Evolutionary conservation across 2,797 vertebrate species (phyloP), one percentile per base, ranked within the genome.

Genomic region (Tinamus major): DNA sequence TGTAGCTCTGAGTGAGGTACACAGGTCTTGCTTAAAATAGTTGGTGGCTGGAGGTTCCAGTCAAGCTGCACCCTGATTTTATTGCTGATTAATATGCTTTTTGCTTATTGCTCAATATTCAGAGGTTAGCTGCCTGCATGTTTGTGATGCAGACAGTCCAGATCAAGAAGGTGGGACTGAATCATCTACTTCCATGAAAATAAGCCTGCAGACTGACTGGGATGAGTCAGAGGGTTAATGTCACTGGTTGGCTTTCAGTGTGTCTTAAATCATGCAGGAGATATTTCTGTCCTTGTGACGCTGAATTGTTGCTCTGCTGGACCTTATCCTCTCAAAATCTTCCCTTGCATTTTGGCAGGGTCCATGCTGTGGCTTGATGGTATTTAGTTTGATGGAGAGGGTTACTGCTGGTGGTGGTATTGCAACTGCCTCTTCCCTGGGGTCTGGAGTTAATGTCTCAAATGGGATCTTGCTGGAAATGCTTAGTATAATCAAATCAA

Each of bases 261-360:
- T 65, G 82, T 53, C 82, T 94, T 91, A 92, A 94, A 74, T 97
- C 95, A 92, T 21, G 64, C 90, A 53, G 79, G 76, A 70, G 85
- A 59, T 85, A 70, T 94, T 92, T 89, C 85, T 77, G 71, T 46
- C 63, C 85, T 74, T 84, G 53, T 62, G 42, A 0, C 69, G 92
- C 85, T 85, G 84, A 95, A 88, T 94, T 46, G 88, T 79, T 67
- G 41, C 71, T 94, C 75, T 95, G 74, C 72, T 93, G 96, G 93
- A 51, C 65, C 15, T 69, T 33, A 19, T 68, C 88, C 75, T 61
- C 69, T 26, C 79, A 61, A 35, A 89, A 77, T 49, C 91, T 89
- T 62, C 88, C 79, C 90, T 65, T 29, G 85, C 4, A 10, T 68
- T 65, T 87, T 90, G 89, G 92, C 94, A 82, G 89, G 81, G 87